Evolutionary conservation across 2,888 invertebrate species (phyloP), one percentile per base, ranked within the genome.

Genomic region (Podabrus alpinus): DNA sequence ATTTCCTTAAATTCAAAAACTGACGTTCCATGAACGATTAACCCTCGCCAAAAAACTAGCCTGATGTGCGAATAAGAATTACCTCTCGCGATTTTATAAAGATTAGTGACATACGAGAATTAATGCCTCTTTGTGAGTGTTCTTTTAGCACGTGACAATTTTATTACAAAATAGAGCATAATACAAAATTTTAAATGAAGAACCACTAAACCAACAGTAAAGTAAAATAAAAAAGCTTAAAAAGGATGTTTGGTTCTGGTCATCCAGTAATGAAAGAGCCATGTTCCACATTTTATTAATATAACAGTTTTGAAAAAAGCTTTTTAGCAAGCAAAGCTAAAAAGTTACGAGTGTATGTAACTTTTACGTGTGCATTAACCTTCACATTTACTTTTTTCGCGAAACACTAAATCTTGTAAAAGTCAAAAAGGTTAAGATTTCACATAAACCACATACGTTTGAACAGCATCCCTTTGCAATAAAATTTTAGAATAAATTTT

Each of bases 361-460:
- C 45, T 59, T 71, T 71, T 66, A 71, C 64, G 70, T 66, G 17
- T 66, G 64, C 45, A 24, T 69, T 69, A 69, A 62, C 70, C 29
- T 29, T 59, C 19, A 66, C 64, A 71, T 71, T 71, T 71, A 71
- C 59, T 71, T 62, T 71, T 71, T 64, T 64, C 70, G 64, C 70
- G 64, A 64, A 25, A 71, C 64, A 45, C 45, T 62, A 71, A 71
- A 71, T 71, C 70, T 71, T 71, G 64, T 71, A 71, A 71, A 66
- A 66, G 70, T 71, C 70, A 71, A 71, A 29, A 71, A 64, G 70
- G 70, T 71, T 71, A 45, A 64, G 70, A 29, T 71, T 71, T 71
- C 70, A 66, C 70, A 71, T 71, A 71, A 71, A 71, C 70, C 64
- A 64, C 70, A 64, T 71, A 64, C 66, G 70, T 62, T 64, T 71